phyloP scores from a whole-genome alignment of 2,797 vertebrate genomes.

The Hemibagrus guttatus region DNA sequence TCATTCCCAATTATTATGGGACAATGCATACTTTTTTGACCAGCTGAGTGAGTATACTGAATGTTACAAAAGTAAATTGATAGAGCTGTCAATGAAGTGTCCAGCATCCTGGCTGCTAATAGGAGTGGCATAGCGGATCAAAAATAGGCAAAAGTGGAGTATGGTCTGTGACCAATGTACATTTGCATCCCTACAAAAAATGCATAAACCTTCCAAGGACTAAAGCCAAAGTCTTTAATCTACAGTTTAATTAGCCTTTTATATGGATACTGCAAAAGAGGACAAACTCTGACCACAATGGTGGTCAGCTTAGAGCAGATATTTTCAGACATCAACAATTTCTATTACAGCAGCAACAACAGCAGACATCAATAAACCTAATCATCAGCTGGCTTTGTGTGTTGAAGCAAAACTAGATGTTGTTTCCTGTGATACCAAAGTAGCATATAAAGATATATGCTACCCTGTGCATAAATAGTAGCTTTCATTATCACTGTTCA shows the following conservation, averaged over 20 bases:
- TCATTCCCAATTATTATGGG: neutral
- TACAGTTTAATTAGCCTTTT: neutral
- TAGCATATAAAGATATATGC: neutral
- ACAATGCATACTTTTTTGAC: neutral
- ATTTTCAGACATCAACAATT: conserved; percentile 3
- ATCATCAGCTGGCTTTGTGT: neutral
- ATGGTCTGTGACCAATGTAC: neutral
- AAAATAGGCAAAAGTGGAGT: neutral
- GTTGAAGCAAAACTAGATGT: neutral
- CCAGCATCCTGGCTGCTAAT: neutral
- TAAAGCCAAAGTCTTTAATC: neutral
- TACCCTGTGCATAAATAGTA: neutral
- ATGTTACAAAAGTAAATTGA: neutral
- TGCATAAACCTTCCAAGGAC: neutral
- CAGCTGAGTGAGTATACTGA: neutral
- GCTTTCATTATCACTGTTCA: neutral
- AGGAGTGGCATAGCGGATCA: neutral
- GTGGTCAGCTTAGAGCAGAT: neutral
- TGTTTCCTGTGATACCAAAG: neutral
- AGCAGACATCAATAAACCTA: neutral
- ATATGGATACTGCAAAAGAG: neutral
- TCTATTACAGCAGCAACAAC: neutral
- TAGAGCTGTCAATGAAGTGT: neutral
- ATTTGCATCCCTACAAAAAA: neutral
- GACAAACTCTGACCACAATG: neutral